These are phyloP conservation scores for Galaxias olidus DNA, from an alignment of 2,797 vertebrate species.

Conservation along the genomic window DNA sequence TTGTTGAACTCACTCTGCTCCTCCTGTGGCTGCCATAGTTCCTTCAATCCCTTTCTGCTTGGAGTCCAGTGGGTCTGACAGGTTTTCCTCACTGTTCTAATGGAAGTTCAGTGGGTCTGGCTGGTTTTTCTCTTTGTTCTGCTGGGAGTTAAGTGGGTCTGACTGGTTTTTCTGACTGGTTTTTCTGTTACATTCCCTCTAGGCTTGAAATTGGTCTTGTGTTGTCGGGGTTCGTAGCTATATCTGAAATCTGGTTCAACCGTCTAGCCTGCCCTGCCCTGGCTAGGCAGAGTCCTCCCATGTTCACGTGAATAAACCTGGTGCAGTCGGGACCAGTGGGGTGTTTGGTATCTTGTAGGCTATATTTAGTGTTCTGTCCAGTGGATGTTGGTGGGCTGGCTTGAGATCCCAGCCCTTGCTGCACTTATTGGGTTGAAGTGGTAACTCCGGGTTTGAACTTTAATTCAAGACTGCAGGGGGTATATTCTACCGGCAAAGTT, in stretches of 20 bases:
- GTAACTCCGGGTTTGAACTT: no score
- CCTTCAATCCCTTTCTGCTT: not conserved
- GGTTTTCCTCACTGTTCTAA: slow-evolving; percentile 9
- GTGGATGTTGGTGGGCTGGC: no score
- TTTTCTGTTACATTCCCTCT: not conserved
- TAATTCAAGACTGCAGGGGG: no score
- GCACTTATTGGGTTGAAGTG: no score
- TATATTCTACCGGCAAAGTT: not conserved
- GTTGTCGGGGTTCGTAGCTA: slow-evolving; percentile 1
- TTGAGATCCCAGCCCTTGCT: no score
- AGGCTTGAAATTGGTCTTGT: not conserved
- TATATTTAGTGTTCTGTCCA: no score
- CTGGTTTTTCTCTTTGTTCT: slow-evolving; percentile 11
- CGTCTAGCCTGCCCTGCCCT: no score
- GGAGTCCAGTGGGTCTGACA: not conserved
- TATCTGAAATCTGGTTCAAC: slow-evolving; percentile 11
- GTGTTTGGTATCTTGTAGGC: no score
- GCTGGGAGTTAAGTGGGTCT: not conserved
- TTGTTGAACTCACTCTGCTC: slow-evolving; percentile 66
- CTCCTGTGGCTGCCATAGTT: slow-evolving; percentile 56
- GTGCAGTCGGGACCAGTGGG: no score
- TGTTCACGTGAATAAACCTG: no score
- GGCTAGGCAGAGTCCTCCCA: no score
- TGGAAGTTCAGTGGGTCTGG: not conserved
- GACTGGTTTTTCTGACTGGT: slow-evolving; percentile 9